Evolutionary conservation across 92 coral and sea anemone species (phyloP).

Genomic region (Virgularia gustaviana): DNA sequence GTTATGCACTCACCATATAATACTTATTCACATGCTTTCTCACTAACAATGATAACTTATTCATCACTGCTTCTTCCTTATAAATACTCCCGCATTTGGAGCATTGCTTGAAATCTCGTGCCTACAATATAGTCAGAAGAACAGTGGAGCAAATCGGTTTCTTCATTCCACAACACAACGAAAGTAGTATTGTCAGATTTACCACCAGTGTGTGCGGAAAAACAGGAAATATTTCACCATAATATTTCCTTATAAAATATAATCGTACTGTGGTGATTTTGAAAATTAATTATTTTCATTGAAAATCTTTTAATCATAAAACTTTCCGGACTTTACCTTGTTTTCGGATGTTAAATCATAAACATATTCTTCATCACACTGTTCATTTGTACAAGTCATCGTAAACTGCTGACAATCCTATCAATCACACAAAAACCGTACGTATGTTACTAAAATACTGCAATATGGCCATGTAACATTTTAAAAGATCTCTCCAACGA

Average conservation of each 20-base stretch:
- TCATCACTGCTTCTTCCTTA: constrained; percentile 62
- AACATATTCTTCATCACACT: constrained; percentile 62
- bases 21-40: constrained; percentile 83
- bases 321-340: constrained; percentile 43
- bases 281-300: not conserved
- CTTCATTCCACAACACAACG: too few relatives aligned
- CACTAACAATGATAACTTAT: constrained; percentile 72
- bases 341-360: constrained; percentile 54
- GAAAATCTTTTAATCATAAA: not conserved
- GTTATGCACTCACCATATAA: constrained; percentile 61
- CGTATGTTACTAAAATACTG: too few relatives aligned
- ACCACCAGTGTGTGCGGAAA: not conserved
- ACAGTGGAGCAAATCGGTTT: too few relatives aligned
- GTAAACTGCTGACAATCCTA: constrained; percentile 75
- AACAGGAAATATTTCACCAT: too few relatives aligned
- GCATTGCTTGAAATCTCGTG: constrained; percentile 42
- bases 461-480: too few relatives aligned
- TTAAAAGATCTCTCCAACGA: too few relatives aligned
- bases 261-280: too few relatives aligned
- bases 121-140: constrained; percentile 5
- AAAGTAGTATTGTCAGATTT: too few relatives aligned
- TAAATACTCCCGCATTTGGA: constrained; percentile 57
- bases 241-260: too few relatives aligned
- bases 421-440: too few relatives aligned
- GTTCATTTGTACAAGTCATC: constrained; percentile 58